Evolutionary conservation across 2,888 invertebrate genomes (phyloP), one percentile per base, ranked within the genome.

Genomic region (Andrena bucephala): DNA sequence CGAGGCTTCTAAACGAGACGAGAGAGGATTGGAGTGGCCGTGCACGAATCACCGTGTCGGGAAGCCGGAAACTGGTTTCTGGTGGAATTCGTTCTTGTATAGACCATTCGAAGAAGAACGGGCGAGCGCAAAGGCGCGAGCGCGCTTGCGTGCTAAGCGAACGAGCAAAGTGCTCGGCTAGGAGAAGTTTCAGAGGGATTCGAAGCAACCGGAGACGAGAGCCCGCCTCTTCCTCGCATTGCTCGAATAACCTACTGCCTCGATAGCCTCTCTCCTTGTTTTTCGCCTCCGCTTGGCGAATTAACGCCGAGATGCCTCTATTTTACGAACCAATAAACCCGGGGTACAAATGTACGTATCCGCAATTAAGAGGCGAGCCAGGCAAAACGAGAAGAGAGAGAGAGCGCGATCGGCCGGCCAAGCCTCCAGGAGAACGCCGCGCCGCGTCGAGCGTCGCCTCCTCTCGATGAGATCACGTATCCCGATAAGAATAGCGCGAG

Each of bases 41-140:
- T 24, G 79, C 79, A 62, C 73, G 81, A 77, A 87, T 81, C 76
- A 66, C 59, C 69, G 76, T 77, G 83, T 69, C 80, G 67, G 63
- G 68, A 78, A 81, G 74, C 81, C 83, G 85, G 83, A 84, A 85
- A 85, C 85, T 27, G 83, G 85, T 85, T 83, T 83, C 85, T 83
- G 50, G 29, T 65, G 83, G 84, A 83, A 83, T 85, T 74, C 71
- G 76, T 84, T 83, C 83, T 80, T 79, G 52, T 20, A 69, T 48
- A 27, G 78, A 76, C 24, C 68, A 63, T 77, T 79, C 71, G 70
- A 33, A 70, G 57, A 65, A 74, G 48, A 36, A 27, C 60, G 27
- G 36, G 50, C 60, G 81, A 69, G 70, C 16, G 33, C 42, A 54
- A 29, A 31, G 29, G 65, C 24, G 59, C 63, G 52, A 31, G 24